Conservation (phyloP, 2,797 vertebrate genomes). For the Poecile montanus region DNA sequence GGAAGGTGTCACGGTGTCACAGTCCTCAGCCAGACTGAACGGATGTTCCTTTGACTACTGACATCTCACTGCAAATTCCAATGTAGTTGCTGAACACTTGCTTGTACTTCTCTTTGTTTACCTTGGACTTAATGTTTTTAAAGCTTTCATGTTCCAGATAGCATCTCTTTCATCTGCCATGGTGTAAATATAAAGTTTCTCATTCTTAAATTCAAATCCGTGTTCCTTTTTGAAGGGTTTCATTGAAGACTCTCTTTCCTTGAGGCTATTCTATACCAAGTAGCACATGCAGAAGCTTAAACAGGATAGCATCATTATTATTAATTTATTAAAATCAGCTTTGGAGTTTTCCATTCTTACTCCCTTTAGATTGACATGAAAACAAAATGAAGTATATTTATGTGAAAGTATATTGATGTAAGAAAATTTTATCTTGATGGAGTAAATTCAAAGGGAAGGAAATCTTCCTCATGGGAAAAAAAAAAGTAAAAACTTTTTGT, state of each 20-base stretch:
- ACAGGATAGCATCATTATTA: background rate
- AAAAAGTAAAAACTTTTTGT: slow-evolving; percentile 37
- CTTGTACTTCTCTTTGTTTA: background rate
- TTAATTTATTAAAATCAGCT: slow-evolving; percentile 57
- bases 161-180: slow-evolving; percentile 12
- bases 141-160: slow-evolving; percentile 13
- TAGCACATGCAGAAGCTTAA: slow-evolving; percentile 31
- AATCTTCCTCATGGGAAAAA: slow-evolving; percentile 24
- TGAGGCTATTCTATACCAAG: slow-evolving; percentile 15
- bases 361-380: background rate
- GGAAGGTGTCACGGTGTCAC: background rate
- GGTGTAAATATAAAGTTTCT: slow-evolving; percentile 20
- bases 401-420: background rate
- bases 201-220: slow-evolving; percentile 8
- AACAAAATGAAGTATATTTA: background rate
- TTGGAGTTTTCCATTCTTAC: background rate
- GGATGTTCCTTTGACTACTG: background rate
- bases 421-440: slow-evolving; percentile 29
- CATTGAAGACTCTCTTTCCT: background rate
- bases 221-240: background rate
- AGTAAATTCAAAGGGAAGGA: slow-evolving; percentile 45
- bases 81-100: background rate
- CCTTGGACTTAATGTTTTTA: background rate
- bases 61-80: background rate
- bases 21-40: background rate